Conservation (phyloP, 1,140 invertebrate species). For the Drosophila funebris region DNA sequence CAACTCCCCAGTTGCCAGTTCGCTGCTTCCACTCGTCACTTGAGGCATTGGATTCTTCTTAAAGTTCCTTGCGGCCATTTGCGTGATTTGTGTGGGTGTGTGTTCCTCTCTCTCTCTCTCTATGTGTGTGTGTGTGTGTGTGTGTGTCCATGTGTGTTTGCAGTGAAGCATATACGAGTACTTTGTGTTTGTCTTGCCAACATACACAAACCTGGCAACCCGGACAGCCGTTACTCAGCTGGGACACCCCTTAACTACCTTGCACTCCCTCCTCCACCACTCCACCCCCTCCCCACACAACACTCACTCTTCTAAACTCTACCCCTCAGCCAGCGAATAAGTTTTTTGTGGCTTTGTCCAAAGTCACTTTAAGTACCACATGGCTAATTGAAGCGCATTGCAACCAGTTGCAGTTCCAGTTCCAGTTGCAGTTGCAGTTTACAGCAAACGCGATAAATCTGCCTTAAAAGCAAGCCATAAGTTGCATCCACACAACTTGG, state of each 20-base stretch:
- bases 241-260: slow-evolving; percentile 23
- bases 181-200: slow-evolving; percentile 78
- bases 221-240: slow-evolving; percentile 1
- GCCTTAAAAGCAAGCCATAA: slow-evolving; percentile 5
- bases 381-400: slow-evolving; percentile 13
- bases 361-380: slow-evolving; percentile 20
- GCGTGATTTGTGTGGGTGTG: slow-evolving; percentile 66
- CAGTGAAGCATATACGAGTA: slow-evolving; percentile 52
- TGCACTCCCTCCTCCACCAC: background rate
- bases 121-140: slow-evolving; percentile 33
- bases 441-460: slow-evolving; percentile 10
- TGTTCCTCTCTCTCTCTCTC: slow-evolving; percentile 20
- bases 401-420: slow-evolving; percentile 4
- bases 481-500: background rate
- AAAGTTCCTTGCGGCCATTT: slow-evolving; percentile 71
- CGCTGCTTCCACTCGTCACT: slow-evolving; percentile 35
- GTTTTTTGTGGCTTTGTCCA: background rate
- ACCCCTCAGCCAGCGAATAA: background rate
- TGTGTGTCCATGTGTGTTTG: slow-evolving; percentile 52
- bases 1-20: slow-evolving; percentile 14
- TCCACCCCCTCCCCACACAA: background rate
- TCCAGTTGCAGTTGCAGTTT: slow-evolving; percentile 8
- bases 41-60: slow-evolving; percentile 77
- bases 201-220: slow-evolving; percentile 58
- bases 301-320: too few species aligned